Conservation (phyloP, 1,140 invertebrate species). For the Papilio machaon region DNA sequence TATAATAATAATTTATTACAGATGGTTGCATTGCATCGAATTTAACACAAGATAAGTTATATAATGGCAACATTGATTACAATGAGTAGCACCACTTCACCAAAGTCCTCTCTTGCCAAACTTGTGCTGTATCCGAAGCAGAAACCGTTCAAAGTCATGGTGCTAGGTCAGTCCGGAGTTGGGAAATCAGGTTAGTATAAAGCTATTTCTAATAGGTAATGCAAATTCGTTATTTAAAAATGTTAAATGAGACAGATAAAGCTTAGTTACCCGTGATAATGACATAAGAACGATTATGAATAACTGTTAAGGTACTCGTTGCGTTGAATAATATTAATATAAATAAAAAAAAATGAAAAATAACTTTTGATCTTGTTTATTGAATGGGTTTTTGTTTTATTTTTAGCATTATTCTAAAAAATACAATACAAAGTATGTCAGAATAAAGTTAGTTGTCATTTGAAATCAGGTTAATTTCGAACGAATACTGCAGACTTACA, state of each 20-base stretch:
- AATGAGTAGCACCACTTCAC: constrained; percentile 83
- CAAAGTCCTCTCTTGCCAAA: constrained; percentile 85
- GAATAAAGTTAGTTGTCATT: neutral
- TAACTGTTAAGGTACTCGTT: neutral
- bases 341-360: neutral
- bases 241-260: neutral
- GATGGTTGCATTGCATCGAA: neutral
- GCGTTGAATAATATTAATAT: neutral
- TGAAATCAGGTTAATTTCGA: constrained; percentile 10
- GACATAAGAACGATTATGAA: neutral
- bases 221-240: neutral
- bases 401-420: neutral
- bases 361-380: neutral
- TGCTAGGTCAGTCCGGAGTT: constrained; percentile 89
- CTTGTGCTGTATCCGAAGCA: constrained; percentile 83
- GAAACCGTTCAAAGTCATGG: constrained; percentile 88
- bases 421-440: neutral
- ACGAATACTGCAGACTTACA: neutral
- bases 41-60: neutral
- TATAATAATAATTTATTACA: neutral
- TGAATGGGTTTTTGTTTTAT: neutral
- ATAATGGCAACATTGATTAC: constrained; percentile 50
- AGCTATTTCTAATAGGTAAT: neutral
- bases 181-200: constrained; percentile 87
- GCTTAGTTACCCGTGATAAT: neutral